Conservation (phyloP, 2,888 invertebrate species). For the Trissoscelio sp. region DNA sequence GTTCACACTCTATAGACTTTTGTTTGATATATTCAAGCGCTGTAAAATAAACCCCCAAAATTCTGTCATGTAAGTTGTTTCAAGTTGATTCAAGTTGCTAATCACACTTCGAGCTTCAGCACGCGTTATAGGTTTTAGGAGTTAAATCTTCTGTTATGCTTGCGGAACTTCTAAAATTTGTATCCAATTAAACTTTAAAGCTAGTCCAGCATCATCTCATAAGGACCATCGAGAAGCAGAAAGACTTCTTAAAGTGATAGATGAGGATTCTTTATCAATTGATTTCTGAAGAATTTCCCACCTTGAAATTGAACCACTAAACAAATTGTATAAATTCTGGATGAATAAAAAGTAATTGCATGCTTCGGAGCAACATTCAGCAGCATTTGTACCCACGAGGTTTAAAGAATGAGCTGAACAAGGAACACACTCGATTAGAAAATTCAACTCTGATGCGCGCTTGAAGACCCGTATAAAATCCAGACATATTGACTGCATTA, state of each 20-base stretch:
- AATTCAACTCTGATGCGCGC: conserved; percentile 70
- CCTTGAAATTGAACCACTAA: conserved; percentile 61
- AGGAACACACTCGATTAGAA: conserved; percentile 64
- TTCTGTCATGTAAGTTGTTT: conserved; percentile 34
- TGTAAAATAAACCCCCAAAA: conserved; percentile 39
- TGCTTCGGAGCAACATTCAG: conserved; percentile 71
- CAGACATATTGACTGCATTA: conserved; percentile 40
- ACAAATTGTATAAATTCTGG: conserved; percentile 72
- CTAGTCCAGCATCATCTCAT: conserved; percentile 30
- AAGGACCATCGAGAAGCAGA: conserved; percentile 45
- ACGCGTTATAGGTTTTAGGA: conserved; percentile 11
- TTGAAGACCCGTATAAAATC: conserved; percentile 69
- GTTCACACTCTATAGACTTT: conserved; percentile 21
- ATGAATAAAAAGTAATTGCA: conserved; percentile 68
- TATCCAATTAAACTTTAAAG: conserved; percentile 27
- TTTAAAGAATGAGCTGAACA: conserved; percentile 73
- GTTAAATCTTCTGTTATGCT: conserved; percentile 21
- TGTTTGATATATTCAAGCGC: conserved; percentile 25
- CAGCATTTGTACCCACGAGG: conserved; percentile 71
- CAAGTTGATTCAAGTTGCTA: conserved; percentile 3
- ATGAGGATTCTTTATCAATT: too few relatives aligned
- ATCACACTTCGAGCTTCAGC: conserved; percentile 29
- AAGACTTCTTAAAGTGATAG: conserved; percentile 39
- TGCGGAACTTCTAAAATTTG: conserved; percentile 22
- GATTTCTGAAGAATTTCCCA: conserved; percentile 36